Base-by-base conservation (phyloP, 2,113 vertebrate species). In the Perccottus glenii region DNA sequence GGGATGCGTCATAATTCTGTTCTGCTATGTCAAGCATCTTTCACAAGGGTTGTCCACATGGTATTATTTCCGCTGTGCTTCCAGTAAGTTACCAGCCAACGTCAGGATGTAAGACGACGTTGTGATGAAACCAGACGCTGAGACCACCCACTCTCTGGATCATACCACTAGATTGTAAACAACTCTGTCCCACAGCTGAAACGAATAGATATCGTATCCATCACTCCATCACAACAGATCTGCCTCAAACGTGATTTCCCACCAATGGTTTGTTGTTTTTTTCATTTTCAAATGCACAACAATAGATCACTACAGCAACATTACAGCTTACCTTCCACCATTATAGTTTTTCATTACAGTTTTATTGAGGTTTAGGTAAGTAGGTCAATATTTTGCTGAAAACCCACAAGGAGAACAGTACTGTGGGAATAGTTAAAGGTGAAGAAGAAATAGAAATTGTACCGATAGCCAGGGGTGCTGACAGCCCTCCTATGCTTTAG, bases 61-160 rank as follows among this genome's bases (percentile, higher is more conserved):
- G 72, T 59, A 72, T 83, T 60, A 77, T 85, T 85, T 82, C 77
- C 75, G 75, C 67, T 60, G 0, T 65, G 73, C 72, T 91, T 88
- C 91, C 89, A 92, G 88, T 87, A 89, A 87, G 65, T 73, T 75
- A 62, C 67, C 75, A 78, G 83, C 83, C 74, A 81, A 60, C 64
- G 64, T 75, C 76, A 64, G 67, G 59, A 62, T 84, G 49, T 61
- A 40, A 75, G 67, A 70, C 50, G 11, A 80, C 62, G 68, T 65
- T 85, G 80, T 83, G 83, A 90, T 80, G 84, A 82, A 76, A 81
- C 35, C 64, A 59, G 75, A 52, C 63, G 1, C 73, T 67, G 74
- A 84, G 90, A 91, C 88, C 90, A 90, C 90, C 90, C 90, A 90
- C 87, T 83, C 72, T 67, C 67, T 73, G 77, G 77, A 87, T 78